Percentiles rank a stretch among this genome's conserved stretches.
These are phyloP conservation scores for Limnephilus rhombicus DNA, from an alignment of 2,888 invertebrate genomes.

Conservation along the genomic window DNA sequence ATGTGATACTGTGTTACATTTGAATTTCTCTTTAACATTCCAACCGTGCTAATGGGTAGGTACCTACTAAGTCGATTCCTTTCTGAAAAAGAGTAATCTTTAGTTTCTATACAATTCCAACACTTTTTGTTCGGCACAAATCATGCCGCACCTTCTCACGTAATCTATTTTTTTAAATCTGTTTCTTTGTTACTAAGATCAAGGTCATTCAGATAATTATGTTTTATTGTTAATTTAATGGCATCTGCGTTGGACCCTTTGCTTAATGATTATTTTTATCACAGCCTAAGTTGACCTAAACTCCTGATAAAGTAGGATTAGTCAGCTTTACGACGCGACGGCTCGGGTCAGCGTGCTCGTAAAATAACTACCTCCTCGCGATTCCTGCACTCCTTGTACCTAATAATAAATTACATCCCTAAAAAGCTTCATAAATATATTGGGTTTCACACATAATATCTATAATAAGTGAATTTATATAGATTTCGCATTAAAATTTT, in stretches of 20 bases:
- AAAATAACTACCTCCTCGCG: neutral
- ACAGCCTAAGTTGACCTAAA: neutral
- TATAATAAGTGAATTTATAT: neutral
- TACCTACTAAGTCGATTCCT: no score
- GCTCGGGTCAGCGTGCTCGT: neutral
- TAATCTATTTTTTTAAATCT: neutral
- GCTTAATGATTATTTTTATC: neutral
- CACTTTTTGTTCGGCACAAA: neutral
- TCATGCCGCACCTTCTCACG: neutral
- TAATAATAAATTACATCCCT: neutral
- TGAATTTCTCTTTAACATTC: no score
- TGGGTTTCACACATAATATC: neutral
- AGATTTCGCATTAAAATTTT: no score
- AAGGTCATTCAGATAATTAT: neutral
- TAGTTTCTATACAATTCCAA: no score
- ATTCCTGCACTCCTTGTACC: neutral
- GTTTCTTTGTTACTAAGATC: neutral
- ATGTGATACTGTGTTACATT: no score
- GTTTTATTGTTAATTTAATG: neutral
- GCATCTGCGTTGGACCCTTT: neutral
- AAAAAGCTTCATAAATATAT: neutral
- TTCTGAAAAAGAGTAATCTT: no score
- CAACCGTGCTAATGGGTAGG: no score
- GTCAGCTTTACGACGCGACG: neutral
- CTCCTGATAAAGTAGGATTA: neutral